These are phyloP conservation scores for Grantiella picta DNA, from an alignment of 2,113 vertebrate genomes.

Conservation along the genomic window DNA sequence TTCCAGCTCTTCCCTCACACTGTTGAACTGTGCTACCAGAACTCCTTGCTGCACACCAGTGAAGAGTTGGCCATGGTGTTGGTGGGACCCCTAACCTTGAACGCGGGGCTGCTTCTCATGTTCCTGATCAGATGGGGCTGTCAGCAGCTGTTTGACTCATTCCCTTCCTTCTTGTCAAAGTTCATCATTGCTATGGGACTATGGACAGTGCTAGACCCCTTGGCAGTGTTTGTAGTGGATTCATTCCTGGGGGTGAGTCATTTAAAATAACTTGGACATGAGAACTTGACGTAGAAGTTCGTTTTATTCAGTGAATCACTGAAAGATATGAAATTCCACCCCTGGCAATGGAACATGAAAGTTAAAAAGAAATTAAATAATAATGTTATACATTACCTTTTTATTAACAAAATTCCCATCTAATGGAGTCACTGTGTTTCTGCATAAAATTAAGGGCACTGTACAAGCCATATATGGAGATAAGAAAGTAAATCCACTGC, in stretches of 20 bases:
- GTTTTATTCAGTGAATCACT: constrained; percentile 74
- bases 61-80: constrained; percentile 88
- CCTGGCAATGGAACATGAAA: constrained; percentile 33
- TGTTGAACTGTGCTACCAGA: constrained; percentile 88
- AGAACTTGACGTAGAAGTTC: constrained; percentile 84
- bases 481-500: constrained; percentile 5
- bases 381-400: constrained; percentile 43
- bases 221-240: constrained; percentile 93
- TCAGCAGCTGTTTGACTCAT: constrained; percentile 90
- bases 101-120: constrained; percentile 78
- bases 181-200: constrained; percentile 91
- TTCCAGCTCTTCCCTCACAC: constrained; percentile 84
- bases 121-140: constrained; percentile 95
- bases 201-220: constrained; percentile 94
- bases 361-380: constrained; percentile 58
- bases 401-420: constrained; percentile 47
- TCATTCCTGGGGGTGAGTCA: constrained; percentile 96
- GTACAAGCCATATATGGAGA: constrained; percentile 23
- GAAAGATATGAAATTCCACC: constrained; percentile 56
- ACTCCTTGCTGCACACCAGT: constrained; percentile 79
- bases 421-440: constrained; percentile 29
- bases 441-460: constrained; percentile 43
- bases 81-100: constrained; percentile 89
- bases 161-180: constrained; percentile 94
- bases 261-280: constrained; percentile 86